Conservation (phyloP, 2,797 vertebrate genomes). For the Eulemur coronatus region DNA sequence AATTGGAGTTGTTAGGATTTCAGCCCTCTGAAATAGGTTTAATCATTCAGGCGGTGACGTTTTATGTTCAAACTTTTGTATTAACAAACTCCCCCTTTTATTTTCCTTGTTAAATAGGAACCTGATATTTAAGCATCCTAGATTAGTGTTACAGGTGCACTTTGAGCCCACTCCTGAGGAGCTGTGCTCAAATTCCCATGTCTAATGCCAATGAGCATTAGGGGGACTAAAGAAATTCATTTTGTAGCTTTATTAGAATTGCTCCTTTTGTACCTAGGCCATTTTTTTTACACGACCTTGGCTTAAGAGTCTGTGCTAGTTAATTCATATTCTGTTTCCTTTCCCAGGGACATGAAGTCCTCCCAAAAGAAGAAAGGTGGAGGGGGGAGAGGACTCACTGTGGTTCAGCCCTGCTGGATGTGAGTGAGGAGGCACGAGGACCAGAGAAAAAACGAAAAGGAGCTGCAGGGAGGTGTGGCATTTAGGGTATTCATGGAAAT, state of each 20-base stretch:
- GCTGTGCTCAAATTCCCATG: constrained; percentile 23
- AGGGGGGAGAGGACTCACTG: not conserved
- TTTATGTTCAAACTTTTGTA: constrained; percentile 65
- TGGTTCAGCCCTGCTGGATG: not conserved
- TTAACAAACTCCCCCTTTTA: constrained; percentile 18
- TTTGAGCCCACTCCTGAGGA: constrained; percentile 64
- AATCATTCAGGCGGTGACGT: constrained; percentile 63
- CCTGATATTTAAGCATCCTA: constrained; percentile 67
- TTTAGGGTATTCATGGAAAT: not conserved
- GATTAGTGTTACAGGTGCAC: constrained; percentile 65
- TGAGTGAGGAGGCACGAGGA: not conserved
- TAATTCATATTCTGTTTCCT: constrained; percentile 66
- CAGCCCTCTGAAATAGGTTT: constrained; percentile 67
- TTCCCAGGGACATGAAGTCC: constrained; percentile 58
- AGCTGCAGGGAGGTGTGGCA: not conserved
- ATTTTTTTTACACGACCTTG: constrained; percentile 50
- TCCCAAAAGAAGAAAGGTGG: constrained; percentile 21
- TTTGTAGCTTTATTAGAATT: constrained; percentile 64
- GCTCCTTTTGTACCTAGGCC: constrained; percentile 60
- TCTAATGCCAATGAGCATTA: constrained; percentile 61
- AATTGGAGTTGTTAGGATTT: constrained; percentile 77
- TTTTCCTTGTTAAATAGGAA: constrained; percentile 61
- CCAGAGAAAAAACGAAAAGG: not conserved
- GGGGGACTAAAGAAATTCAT: constrained; percentile 55
- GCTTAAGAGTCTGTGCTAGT: constrained; percentile 53